A percentile compares a stretch with the other conserved stretches of the same genome.
These are phyloP conservation scores for Sycophila sp. DNA, from an alignment of 1,140 invertebrate species.

Conservation along the genomic window DNA sequence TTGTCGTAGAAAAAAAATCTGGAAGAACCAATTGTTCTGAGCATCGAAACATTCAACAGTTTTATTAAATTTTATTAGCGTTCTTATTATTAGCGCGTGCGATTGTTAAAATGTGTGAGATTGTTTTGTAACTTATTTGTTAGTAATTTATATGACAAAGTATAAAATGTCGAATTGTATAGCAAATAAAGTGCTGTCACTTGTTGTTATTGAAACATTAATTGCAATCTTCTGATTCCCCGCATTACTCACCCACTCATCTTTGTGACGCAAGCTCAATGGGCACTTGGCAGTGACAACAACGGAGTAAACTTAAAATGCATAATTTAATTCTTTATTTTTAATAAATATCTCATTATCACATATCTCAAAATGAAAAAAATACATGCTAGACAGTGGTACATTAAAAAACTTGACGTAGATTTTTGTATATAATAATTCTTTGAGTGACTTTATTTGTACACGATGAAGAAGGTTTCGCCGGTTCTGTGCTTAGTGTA, in stretches of 20 bases:
- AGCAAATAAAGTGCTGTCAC: neutral
- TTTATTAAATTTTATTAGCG: too few relatives aligned
- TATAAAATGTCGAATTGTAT: too few relatives aligned
- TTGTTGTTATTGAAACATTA: too few relatives aligned
- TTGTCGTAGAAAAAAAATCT: too few relatives aligned
- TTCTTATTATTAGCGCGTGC: too few relatives aligned
- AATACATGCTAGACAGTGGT: conserved; percentile 20
- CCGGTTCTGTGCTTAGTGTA: neutral
- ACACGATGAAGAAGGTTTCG: neutral
- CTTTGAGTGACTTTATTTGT: conserved; percentile 16
- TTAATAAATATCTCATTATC: conserved; percentile 33
- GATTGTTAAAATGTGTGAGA: neutral
- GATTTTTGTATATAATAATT: neutral
- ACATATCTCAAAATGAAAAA: conserved; percentile 30
- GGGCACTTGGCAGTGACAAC: too few relatives aligned
- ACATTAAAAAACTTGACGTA: conserved; percentile 26
- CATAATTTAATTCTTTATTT: conserved; percentile 22
- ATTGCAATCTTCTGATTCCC: too few relatives aligned
- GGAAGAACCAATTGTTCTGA: too few relatives aligned
- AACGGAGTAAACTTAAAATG: neutral
- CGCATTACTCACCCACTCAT: too few relatives aligned
- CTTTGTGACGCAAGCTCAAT: too few relatives aligned
- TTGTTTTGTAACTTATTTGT: conserved; percentile 4
- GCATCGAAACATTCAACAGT: too few relatives aligned
- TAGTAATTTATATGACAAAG: neutral